Percentiles rank a stretch among this genome's conserved stretches.
Evolutionary conservation across 2,888 invertebrate genomes (phyloP).

Genomic region (Ophraella communa): DNA sequence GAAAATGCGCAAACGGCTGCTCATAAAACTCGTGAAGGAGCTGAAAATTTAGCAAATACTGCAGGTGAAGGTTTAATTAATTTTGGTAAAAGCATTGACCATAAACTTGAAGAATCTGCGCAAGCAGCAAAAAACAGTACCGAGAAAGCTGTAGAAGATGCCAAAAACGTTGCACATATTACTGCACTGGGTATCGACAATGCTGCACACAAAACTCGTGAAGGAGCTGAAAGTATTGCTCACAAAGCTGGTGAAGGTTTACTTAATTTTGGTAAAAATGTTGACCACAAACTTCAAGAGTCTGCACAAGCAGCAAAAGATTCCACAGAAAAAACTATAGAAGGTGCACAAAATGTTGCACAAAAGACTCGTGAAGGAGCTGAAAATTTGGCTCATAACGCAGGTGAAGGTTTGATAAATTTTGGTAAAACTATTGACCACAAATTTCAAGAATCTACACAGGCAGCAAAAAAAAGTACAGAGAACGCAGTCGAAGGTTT

Average conservation of each 20-base stretch:
- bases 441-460: constrained; percentile 30
- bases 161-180: constrained; percentile 23
- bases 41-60: constrained; percentile 24
- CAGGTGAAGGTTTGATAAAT: neutral
- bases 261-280: neutral
- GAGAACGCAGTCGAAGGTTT: constrained; percentile 29
- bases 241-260: neutral
- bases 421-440: constrained; percentile 22
- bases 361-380: constrained; percentile 24
- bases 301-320: neutral
- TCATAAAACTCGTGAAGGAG: constrained; percentile 21
- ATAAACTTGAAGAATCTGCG: constrained; percentile 29
- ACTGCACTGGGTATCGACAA: constrained; percentile 45
- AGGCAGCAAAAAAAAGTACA: constrained; percentile 36
- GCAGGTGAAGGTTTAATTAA: neutral
- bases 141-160: constrained; percentile 27
- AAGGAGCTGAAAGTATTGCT: constrained; percentile 1
- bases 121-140: constrained; percentile 36
- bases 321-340: constrained; percentile 29
- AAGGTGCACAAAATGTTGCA: constrained; percentile 31
- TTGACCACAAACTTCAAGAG: neutral
- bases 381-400: constrained; percentile 20
- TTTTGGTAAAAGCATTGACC: constrained; percentile 15
- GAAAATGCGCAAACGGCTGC: constrained; percentile 31
- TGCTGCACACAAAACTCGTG: constrained; percentile 34